Evolutionary conservation across 2,888 invertebrate species (phyloP).

Genomic region (Dromius quadrimaculatus): DNA sequence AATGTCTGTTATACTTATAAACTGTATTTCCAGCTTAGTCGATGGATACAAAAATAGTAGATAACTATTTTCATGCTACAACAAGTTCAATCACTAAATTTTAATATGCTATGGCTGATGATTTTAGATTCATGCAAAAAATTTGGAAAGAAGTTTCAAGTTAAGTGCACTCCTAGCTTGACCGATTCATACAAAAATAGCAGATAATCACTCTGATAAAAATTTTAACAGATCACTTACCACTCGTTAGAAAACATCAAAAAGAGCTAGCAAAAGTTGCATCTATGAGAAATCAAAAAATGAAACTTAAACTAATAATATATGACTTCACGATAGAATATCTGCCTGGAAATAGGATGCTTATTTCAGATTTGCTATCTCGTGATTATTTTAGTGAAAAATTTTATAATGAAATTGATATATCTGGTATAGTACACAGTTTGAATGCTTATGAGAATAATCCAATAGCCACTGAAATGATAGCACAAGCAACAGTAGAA

Average conservation of each 20-base stretch:
- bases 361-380: neutral
- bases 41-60: no score
- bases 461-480: neutral
- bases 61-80: no score
- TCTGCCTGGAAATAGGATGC: neutral
- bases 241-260: neutral
- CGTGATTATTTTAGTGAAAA: neutral
- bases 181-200: no score
- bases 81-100: no score
- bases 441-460: neutral
- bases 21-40: no score
- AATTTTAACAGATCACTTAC: constrained; percentile 4
- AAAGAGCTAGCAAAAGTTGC: neutral
- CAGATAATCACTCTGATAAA: no score
- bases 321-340: neutral
- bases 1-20: no score
- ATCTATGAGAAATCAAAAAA: neutral
- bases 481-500: neutral
- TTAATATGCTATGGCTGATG: no score
- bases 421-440: neutral
- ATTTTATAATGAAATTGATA: neutral
- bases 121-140: no score
- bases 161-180: no score
- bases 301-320: neutral
- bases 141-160: no score